Evolutionary conservation across 2,797 vertebrate genomes (phyloP).

Genomic region (Siniperca scherzeri): DNA sequence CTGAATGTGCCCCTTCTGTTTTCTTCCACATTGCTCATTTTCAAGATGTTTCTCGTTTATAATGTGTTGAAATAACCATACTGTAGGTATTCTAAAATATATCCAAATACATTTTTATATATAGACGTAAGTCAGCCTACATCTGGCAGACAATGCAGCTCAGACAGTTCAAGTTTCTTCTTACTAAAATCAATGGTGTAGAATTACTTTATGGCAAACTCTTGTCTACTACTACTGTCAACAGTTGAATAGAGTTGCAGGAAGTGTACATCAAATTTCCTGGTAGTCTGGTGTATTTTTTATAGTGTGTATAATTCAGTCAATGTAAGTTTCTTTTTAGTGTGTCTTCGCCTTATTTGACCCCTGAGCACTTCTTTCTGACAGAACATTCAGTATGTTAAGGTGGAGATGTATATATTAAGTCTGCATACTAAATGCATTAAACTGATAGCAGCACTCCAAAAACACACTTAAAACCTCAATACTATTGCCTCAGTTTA

Average conservation of each 20-base stretch:
- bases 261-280: background rate
- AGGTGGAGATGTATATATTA: background rate
- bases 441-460: background rate
- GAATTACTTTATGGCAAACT: slow-evolving; percentile 54
- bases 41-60: background rate
- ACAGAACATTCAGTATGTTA: background rate
- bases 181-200: slow-evolving; percentile 68
- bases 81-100: background rate
- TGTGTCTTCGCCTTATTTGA: slow-evolving; percentile 56
- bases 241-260: background rate
- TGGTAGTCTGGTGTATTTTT: background rate
- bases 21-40: background rate
- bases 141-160: slow-evolving; percentile 17
- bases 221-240: too few relatives aligned
- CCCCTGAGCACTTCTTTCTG: slow-evolving; percentile 14
- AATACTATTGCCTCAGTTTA: background rate
- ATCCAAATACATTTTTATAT: background rate
- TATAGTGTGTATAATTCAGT: background rate
- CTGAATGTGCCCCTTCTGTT: background rate
- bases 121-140: background rate
- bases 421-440: background rate
- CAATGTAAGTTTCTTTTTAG: slow-evolving; percentile 3
- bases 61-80: background rate
- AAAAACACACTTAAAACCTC: background rate
- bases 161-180: slow-evolving; percentile 55